phyloP scores from a whole-genome alignment of 2,888 invertebrate genomes.

The Drosophila quinaria region DNA sequence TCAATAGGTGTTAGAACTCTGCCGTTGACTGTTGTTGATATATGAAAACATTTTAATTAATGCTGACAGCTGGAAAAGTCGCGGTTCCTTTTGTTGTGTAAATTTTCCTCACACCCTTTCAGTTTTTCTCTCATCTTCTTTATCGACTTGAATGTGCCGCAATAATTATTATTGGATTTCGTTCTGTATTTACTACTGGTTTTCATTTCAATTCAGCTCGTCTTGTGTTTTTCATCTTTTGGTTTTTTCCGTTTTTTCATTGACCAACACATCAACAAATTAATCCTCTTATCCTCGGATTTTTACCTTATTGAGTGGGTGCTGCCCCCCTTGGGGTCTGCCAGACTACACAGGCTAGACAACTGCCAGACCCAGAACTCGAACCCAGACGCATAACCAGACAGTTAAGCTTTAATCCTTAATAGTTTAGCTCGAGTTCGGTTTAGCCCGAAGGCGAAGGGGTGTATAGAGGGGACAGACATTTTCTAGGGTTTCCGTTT shows the following conservation, averaged over 20 bases:
- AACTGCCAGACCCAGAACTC: constrained; percentile 51
- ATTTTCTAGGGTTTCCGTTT: constrained; percentile 63
- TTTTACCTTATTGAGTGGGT: constrained; percentile 58
- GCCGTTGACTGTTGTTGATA: constrained; percentile 52
- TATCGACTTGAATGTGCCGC: constrained; percentile 36
- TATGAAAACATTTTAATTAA: constrained; percentile 79
- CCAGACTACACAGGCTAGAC: constrained; percentile 60
- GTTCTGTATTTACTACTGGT: constrained; percentile 62
- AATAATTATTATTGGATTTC: constrained; percentile 75
- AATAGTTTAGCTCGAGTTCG: constrained; percentile 53
- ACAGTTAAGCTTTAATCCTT: constrained; percentile 76
- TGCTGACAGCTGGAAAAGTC: constrained; percentile 76
- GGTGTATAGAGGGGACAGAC: constrained; percentile 1
- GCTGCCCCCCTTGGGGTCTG: constrained; percentile 54
- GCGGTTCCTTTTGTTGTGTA: constrained; percentile 76
- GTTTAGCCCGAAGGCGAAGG: background rate
- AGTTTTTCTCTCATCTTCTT: background rate
- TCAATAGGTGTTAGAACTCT: constrained; percentile 66
- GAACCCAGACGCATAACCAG: constrained; percentile 66
- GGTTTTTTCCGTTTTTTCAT: constrained; percentile 23
- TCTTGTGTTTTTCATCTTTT: constrained; percentile 13
- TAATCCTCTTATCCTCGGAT: constrained; percentile 74
- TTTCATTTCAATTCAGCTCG: constrained; percentile 33
- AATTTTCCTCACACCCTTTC: constrained; percentile 43
- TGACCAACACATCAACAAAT: constrained; percentile 75